Evolutionary conservation across 1,140 invertebrate genomes (phyloP).

Genomic region (Reticulitermes speratus): DNA sequence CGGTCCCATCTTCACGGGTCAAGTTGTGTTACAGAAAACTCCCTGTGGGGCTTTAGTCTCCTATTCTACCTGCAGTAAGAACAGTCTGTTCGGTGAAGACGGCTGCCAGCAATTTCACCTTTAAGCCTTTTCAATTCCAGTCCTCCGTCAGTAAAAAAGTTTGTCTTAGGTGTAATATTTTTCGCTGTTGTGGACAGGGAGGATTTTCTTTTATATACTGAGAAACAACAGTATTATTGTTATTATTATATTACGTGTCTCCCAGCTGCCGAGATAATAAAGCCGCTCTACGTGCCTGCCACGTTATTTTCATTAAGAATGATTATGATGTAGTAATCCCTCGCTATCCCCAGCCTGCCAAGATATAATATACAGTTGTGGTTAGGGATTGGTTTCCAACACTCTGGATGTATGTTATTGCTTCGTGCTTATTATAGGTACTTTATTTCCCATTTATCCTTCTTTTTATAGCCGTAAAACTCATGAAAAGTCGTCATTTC

Average conservation of each 20-base stretch:
- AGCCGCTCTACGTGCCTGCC: neutral
- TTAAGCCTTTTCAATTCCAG: too few species aligned
- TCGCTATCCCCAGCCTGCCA: neutral
- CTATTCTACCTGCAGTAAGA: too few species aligned
- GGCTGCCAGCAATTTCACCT: too few species aligned
- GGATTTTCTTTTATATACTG: neutral
- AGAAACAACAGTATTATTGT: neutral
- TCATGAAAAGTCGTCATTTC: neutral
- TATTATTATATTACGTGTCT: neutral
- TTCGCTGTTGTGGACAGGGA: neutral
- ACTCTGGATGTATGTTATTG: neutral
- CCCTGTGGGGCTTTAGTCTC: too few species aligned
- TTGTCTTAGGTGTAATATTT: neutral
- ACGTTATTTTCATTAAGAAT: neutral
- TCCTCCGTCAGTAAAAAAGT: too few species aligned
- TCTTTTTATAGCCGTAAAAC: neutral
- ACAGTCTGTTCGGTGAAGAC: too few species aligned
- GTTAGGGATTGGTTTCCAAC: neutral
- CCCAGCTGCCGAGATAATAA: neutral
- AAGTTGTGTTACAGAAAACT: too few species aligned
- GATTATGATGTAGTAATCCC: neutral
- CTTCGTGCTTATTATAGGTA: neutral
- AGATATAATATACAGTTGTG: neutral
- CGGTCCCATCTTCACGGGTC: too few species aligned
- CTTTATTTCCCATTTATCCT: neutral